Evolutionary conservation across 2,888 invertebrate species (phyloP).

Genomic region (Thereva unica): DNA sequence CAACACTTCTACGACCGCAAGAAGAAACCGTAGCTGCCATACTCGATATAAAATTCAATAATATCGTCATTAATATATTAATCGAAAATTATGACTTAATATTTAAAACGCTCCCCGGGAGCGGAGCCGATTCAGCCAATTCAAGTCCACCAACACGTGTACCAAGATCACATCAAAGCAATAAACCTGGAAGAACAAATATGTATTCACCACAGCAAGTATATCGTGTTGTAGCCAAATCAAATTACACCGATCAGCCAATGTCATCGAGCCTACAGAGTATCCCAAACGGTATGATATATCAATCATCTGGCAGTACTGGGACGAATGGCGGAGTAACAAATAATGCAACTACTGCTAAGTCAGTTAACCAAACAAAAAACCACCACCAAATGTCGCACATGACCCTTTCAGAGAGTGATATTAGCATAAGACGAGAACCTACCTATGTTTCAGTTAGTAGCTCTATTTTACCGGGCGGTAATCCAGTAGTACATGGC

Average conservation of each 20-base stretch:
- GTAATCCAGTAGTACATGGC: constrained; percentile 45
- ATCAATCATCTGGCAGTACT: constrained; percentile 42
- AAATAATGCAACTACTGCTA: constrained; percentile 21
- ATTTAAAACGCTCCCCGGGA: constrained; percentile 60
- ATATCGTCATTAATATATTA: constrained; percentile 95
- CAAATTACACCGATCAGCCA: constrained; percentile 56
- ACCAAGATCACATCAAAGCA: constrained; percentile 49
- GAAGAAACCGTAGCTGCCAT: constrained; percentile 98
- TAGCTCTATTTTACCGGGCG: constrained; percentile 43
- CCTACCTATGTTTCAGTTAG: constrained; percentile 42
- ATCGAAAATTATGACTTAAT: constrained; percentile 85
- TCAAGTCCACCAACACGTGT: constrained; percentile 54
- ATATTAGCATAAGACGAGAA: constrained; percentile 51
- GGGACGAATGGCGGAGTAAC: constrained; percentile 44
- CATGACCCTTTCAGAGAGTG: constrained; percentile 49
- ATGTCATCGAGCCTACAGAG: constrained; percentile 59
- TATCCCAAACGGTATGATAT: constrained; percentile 58
- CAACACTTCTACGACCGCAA: constrained; percentile 90
- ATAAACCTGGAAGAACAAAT: constrained; percentile 45
- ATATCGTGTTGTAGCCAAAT: constrained; percentile 55
- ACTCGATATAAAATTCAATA: constrained; percentile 98
- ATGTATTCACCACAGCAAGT: constrained; percentile 57
- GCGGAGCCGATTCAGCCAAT: constrained; percentile 45
- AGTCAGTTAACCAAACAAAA: constrained; percentile 44
- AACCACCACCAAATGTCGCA: constrained; percentile 56